Percentiles rank a stretch among this genome's conserved stretches.
Conservation (phyloP, 2,113 vertebrate species). For the Ceyx margarethae region DNA sequence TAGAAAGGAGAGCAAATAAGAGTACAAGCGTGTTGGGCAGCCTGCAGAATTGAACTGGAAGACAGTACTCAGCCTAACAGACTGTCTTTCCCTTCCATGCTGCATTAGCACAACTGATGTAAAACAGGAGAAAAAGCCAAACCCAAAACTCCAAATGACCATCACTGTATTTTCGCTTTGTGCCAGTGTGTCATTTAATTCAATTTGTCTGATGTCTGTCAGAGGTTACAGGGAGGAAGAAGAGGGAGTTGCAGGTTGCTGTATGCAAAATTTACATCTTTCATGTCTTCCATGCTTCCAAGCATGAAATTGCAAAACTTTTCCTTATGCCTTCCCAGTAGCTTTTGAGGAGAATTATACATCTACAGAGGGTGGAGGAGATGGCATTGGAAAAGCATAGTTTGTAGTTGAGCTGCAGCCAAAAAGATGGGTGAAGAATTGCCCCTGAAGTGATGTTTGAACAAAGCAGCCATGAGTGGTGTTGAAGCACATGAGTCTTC, state of each 20-base stretch:
- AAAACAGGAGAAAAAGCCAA: fast-evolving
- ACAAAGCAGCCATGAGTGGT: fast-evolving
- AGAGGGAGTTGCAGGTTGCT: background rate
- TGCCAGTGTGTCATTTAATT: background rate
- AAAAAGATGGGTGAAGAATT: background rate
- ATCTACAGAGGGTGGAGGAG: background rate
- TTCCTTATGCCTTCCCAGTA: background rate
- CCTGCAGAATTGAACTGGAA: background rate
- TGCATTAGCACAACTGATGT: background rate
- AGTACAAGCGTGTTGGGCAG: background rate
- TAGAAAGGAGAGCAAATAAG: background rate
- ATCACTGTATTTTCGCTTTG: background rate
- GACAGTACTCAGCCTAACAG: background rate
- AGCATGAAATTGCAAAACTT: background rate
- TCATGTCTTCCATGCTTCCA: background rate
- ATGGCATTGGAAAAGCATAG: background rate
- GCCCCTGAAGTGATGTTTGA: background rate
- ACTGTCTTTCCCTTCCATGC: background rate
- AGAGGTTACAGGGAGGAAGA: background rate
- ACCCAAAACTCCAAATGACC: background rate
- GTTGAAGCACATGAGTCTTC: background rate
- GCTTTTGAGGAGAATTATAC: background rate
- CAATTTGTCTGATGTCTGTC: background rate
- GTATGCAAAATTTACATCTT: background rate
- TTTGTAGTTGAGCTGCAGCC: background rate